Percentiles rank a stretch among this genome's conserved stretches.
These are phyloP conservation scores for Cyrtodaria siliqua DNA, from an alignment of 2,888 invertebrate genomes.

Conservation along the genomic window DNA sequence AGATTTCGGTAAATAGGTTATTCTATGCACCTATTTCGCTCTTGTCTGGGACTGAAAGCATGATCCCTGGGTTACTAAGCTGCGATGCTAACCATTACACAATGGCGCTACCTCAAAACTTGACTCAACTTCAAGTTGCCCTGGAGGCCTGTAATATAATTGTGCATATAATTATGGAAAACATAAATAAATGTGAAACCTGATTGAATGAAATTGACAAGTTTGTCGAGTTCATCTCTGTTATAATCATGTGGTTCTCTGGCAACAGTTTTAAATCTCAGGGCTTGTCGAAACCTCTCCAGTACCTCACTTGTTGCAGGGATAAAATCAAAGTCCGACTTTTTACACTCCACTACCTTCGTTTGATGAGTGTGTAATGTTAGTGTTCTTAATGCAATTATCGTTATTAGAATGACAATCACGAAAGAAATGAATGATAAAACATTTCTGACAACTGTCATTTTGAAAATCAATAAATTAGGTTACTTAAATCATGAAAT, in stretches of 20 bases:
- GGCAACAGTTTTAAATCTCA: slow-evolving; percentile 74
- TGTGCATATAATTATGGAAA: too few species aligned
- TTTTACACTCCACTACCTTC: slow-evolving; percentile 64
- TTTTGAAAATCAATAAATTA: too few species aligned
- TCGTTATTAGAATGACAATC: too few species aligned
- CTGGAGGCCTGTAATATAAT: too few species aligned
- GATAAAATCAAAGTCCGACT: slow-evolving; percentile 75
- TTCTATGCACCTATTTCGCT: background rate
- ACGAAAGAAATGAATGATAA: too few species aligned
- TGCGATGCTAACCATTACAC: too few species aligned
- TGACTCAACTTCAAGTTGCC: background rate
- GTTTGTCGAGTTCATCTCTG: slow-evolving; percentile 63
- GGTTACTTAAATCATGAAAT: too few species aligned
- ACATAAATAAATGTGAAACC: too few species aligned
- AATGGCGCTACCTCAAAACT: background rate
- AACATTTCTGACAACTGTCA: too few species aligned
- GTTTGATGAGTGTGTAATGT: slow-evolving; percentile 66
- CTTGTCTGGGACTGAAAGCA: too few species aligned
- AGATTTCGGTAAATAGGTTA: too few species aligned
- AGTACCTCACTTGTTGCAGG: slow-evolving; percentile 63
- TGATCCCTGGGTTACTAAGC: too few species aligned
- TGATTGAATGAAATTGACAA: slow-evolving; percentile 68
- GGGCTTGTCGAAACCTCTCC: slow-evolving; percentile 68
- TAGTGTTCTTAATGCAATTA: slow-evolving; percentile 70
- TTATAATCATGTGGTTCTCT: slow-evolving; percentile 64